Percentiles rank a stretch among this genome's conserved stretches.
Evolutionary conservation across 2,797 vertebrate species (phyloP).

Genomic region (Chelmon rostratus): DNA sequence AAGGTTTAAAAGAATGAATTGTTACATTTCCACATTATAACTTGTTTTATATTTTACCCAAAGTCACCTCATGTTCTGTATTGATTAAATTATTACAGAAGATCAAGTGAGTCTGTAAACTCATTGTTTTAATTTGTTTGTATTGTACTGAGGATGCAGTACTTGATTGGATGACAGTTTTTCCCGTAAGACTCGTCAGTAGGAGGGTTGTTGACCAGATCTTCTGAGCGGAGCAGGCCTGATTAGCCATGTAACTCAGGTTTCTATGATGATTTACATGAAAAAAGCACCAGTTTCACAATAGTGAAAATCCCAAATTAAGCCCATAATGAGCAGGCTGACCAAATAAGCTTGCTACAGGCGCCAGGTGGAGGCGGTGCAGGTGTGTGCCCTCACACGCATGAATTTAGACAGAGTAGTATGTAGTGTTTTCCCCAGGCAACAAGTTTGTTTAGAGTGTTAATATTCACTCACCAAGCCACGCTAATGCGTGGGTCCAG

Average conservation of each 20-base stretch:
- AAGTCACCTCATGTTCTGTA: neutral
- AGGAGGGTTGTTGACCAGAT: neutral
- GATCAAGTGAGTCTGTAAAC: neutral
- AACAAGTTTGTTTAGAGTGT: neutral
- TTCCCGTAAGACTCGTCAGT: too few relatives aligned
- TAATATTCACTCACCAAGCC: conserved; percentile 82
- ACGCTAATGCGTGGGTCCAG: conserved; percentile 89
- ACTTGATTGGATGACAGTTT: neutral
- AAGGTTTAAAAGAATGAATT: too few relatives aligned
- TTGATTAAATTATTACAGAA: too few relatives aligned
- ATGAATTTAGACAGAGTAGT: neutral
- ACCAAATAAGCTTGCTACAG: neutral
- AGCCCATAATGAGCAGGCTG: neutral
- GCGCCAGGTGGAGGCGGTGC: neutral
- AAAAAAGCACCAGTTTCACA: neutral
- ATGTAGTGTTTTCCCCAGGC: neutral
- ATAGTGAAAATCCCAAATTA: neutral
- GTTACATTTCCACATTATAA: too few relatives aligned
- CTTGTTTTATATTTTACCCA: neutral
- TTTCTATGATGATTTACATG: neutral
- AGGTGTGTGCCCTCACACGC: too few relatives aligned
- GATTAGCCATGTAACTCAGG: neutral
- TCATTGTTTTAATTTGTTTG: neutral
- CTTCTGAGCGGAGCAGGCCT: neutral
- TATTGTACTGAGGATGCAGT: neutral